Evolutionary conservation across 2,888 invertebrate species (phyloP), one percentile per base, ranked within the genome.

Genomic region (Sarcophaga rosellei): DNA sequence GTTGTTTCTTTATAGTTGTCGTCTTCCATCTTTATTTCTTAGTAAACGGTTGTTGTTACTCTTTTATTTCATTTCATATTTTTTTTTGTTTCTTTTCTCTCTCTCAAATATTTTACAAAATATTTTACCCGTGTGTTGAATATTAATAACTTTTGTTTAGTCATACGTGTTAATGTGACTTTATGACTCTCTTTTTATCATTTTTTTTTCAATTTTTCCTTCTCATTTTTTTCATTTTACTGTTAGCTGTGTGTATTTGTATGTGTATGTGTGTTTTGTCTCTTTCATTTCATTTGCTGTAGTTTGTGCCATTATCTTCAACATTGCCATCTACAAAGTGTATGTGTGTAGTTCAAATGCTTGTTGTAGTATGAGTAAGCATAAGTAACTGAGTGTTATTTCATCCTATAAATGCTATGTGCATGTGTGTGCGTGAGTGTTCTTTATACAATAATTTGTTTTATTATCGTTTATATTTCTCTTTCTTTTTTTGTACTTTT

Each of bases 91-190:
- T 44, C 2, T 68, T 72, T 62, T 72, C 62, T 21, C 25, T 53
- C 20, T 63, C 35, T 35, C 35, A 35, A 35, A 35, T 35, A 35
- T 35, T 66, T 77, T 47, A 21, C 59, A 53, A 53, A 44, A 68
- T 20, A 65, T 80, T 79, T 75, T 79, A 53, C 45, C 68, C 85
- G 80, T 85, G 87, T 77, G 84, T 78, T 87, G 88, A 88, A 88
- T 88, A 88, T 89, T 89, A 89, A 89, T 89, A 89, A 89, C 86
- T 92, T 91, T 90, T 91, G 92, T 90, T 92, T 91, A 91, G 90
- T 92, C 92, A 91, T 92, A 92, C 92, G 92, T 92, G 92, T 92
- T 92, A 92, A 92, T 92, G 91, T 92, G 92, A 92, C 92, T 92
- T 92, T 92, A 92, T 92, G 92, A 92, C 92, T 92, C 90, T 87